Conservation (phyloP, 2,888 invertebrate species). For the Lasioglossum vierecki region DNA sequence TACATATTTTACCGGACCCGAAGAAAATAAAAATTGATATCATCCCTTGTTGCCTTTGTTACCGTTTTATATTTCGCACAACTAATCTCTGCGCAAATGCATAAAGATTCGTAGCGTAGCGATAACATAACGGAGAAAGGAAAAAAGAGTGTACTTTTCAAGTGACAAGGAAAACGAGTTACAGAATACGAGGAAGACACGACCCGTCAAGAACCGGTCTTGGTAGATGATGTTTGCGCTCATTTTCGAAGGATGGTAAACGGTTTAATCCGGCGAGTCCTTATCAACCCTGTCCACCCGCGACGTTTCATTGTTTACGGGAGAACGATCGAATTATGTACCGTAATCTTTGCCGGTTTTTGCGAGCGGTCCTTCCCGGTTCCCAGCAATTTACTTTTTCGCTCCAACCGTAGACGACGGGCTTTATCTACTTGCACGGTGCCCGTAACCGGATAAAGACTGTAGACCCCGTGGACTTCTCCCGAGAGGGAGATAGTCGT, state of each 20-base stretch:
- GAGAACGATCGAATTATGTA: constrained; percentile 17
- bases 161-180: too few species aligned
- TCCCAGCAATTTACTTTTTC: constrained; percentile 17
- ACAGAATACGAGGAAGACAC: too few species aligned
- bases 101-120: too few species aligned
- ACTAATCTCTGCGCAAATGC: too few species aligned
- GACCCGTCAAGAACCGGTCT: neutral
- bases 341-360: constrained; percentile 22
- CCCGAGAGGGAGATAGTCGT: neutral
- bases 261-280: neutral
- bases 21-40: too few species aligned
- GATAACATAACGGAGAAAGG: too few species aligned
- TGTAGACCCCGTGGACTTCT: neutral
- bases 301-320: constrained; percentile 4
- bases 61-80: too few species aligned
- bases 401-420: neutral
- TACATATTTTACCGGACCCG: too few species aligned
- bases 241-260: neutral
- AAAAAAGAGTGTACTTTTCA: too few species aligned
- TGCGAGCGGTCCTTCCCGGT: neutral
- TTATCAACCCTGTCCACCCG: constrained; percentile 18
- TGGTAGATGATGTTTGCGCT: neutral
- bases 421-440: constrained; percentile 21
- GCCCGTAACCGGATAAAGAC: neutral
- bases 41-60: too few species aligned